Percentiles rank a stretch among this genome's conserved stretches.
Evolutionary conservation across 2,888 invertebrate species (phyloP).

Genomic region (Mythimna impura): DNA sequence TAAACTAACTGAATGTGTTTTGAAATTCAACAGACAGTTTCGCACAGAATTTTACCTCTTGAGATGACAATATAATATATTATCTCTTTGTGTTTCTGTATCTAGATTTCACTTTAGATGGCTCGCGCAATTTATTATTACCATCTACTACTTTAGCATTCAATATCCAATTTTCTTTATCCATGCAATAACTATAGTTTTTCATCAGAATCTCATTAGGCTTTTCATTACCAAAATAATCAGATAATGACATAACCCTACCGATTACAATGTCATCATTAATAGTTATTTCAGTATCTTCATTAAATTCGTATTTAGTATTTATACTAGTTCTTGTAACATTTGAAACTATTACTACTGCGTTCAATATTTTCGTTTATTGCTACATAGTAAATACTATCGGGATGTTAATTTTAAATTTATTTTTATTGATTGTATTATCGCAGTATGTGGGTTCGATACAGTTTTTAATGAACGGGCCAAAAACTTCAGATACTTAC

Average conservation of each 20-base stretch:
- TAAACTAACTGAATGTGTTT: background rate
- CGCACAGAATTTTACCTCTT: background rate
- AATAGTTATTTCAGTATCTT: conserved; percentile 13
- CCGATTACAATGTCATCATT: conserved; percentile 16
- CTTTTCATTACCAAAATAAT: background rate
- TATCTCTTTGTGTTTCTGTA: background rate
- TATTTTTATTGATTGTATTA: conserved; percentile 14
- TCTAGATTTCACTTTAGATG: too few relatives aligned
- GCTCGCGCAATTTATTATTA: background rate
- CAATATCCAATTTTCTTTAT: background rate
- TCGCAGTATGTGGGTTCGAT: conserved; percentile 26
- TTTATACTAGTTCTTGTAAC: background rate
- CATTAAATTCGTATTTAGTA: conserved; percentile 33
- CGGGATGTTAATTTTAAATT: conserved; percentile 19
- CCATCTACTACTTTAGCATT: background rate
- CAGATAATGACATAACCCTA: conserved; percentile 15
- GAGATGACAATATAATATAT: background rate
- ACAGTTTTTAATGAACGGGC: conserved; percentile 25
- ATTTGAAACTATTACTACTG: conserved; percentile 1
- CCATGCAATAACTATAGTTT: background rate
- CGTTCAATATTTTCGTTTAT: conserved; percentile 33
- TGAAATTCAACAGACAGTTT: background rate
- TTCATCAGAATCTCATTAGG: conserved; percentile 21
- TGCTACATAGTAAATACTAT: background rate
- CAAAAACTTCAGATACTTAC: conserved; percentile 41